A percentile compares a stretch with the other conserved stretches of the same genome.
Conservation (phyloP, 2,888 invertebrate genomes). For the Entomobrya multifasciata region DNA sequence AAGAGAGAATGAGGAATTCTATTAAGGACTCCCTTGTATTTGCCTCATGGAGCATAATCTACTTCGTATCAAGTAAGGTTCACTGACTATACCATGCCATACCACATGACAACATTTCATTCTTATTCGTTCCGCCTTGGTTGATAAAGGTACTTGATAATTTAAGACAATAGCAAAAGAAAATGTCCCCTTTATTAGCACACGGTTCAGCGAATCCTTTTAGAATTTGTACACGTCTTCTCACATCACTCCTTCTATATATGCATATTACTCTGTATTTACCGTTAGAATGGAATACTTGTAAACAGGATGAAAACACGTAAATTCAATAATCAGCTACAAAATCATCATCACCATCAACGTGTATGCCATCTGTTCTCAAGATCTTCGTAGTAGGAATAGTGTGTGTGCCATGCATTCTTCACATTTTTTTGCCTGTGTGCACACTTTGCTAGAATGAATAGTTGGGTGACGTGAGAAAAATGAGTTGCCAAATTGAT, state of each 20-base stretch:
- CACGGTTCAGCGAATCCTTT: slow-evolving; percentile 50
- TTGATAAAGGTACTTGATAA: slow-evolving; percentile 11
- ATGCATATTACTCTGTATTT: neutral
- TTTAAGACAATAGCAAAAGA: slow-evolving; percentile 52
- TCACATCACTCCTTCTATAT: neutral
- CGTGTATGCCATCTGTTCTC: neutral
- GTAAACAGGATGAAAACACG: slow-evolving; percentile 49
- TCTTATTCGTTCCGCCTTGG: neutral
- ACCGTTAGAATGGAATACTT: neutral
- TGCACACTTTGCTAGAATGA: slow-evolving; percentile 44
- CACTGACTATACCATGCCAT: neutral
- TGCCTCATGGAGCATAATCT: slow-evolving; percentile 45
- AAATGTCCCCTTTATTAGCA: slow-evolving; percentile 55
- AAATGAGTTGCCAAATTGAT: slow-evolving; percentile 79
- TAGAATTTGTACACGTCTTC: slow-evolving; percentile 58
- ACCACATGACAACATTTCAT: neutral
- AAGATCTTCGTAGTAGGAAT: neutral
- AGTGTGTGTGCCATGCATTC: neutral
- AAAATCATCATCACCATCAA: neutral
- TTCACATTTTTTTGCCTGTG: slow-evolving; percentile 42
- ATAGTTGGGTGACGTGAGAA: slow-evolving; percentile 79
- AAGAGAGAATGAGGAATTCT: slow-evolving; percentile 48
- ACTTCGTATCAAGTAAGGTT: slow-evolving; percentile 5
- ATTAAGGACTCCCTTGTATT: slow-evolving; percentile 60
- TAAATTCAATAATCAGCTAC: slow-evolving; percentile 55